Evolutionary conservation across 1,140 invertebrate species (phyloP).

Genomic region (Acyrthosiphon pisum): DNA sequence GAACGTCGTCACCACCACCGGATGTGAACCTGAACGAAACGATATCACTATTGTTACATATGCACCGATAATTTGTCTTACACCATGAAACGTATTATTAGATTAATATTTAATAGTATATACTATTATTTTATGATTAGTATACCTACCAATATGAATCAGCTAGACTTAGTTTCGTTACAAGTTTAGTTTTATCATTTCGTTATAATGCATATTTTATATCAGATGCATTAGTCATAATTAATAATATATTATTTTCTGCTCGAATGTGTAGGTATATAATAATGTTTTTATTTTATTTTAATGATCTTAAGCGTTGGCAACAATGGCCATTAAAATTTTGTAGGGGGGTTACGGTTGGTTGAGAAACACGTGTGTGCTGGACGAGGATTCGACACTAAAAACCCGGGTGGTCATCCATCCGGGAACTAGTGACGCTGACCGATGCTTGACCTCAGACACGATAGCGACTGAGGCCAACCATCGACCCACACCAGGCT

Average conservation of each 20-base stretch:
- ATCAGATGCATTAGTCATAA: neutral
- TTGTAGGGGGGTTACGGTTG: no score
- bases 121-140: neutral
- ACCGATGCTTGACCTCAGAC: no score
- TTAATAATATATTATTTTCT: neutral
- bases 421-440: no score
- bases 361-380: no score
- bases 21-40: neutral
- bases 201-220: no score
- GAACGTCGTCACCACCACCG: neutral
- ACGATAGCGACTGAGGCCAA: no score
- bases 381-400: no score
- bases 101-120: neutral
- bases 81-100: neutral
- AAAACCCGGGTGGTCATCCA: no score
- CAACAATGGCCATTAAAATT: no score
- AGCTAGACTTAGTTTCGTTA: neutral
- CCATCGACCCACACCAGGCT: no score
- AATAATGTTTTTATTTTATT: no score
- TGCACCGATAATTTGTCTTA: neutral
- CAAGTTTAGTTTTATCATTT: neutral
- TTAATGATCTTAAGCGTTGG: no score
- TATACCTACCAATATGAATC: neutral
- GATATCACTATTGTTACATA: neutral
- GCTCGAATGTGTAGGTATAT: neutral